Evolutionary conservation across 2,797 vertebrate species (phyloP).

Genomic region (Psittacula echo): DNA sequence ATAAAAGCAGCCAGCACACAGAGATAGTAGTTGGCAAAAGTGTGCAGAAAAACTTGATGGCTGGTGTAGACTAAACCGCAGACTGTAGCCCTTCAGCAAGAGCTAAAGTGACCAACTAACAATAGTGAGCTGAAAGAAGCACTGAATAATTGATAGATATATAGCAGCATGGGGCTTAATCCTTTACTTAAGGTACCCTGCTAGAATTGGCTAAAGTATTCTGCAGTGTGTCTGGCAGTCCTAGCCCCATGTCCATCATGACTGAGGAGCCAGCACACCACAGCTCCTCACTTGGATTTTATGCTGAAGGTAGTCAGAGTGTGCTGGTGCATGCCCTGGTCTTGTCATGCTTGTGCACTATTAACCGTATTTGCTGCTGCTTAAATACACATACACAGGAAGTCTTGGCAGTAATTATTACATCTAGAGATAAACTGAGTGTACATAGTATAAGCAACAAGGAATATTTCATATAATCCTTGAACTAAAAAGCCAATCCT

Average conservation of each 20-base stretch:
- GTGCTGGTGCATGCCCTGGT: neutral
- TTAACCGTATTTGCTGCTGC: neutral
- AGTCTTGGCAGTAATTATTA: neutral
- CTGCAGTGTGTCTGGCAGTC: neutral
- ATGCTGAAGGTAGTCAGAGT: neutral
- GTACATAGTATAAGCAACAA: neutral
- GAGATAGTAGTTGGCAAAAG: neutral
- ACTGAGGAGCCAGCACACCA: neutral
- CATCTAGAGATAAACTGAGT: neutral
- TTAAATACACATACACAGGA: neutral
- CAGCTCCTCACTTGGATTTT: neutral
- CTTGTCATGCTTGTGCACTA: neutral
- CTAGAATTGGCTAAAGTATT: neutral
- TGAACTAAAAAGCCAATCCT: fast-evolving
- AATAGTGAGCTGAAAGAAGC: neutral
- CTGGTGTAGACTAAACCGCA: neutral
- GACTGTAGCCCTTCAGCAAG: neutral
- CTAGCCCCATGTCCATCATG: neutral
- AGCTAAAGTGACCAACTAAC: neutral
- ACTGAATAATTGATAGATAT: neutral
- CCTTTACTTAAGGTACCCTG: neutral
- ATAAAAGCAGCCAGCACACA: neutral
- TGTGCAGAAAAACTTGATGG: neutral
- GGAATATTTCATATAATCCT: neutral
- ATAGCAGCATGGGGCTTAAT: neutral